Evolutionary conservation across 2,888 invertebrate genomes (phyloP).

Genomic region (Junonia oenone): DNA sequence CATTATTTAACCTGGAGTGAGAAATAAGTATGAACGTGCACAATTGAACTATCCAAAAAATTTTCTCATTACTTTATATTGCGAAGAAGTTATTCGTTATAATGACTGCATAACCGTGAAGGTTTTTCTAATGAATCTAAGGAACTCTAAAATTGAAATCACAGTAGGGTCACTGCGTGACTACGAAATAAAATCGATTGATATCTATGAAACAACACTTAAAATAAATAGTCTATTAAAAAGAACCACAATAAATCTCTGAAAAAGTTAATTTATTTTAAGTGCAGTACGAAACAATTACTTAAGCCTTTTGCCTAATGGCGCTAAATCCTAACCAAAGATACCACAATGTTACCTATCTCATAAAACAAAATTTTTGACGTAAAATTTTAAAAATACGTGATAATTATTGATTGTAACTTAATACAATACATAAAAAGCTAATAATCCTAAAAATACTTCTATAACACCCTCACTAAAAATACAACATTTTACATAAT

Average conservation of each 20-base stretch:
- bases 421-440: too few relatives aligned
- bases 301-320: too few relatives aligned
- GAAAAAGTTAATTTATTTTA: neutral
- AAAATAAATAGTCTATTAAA: conserved; percentile 41
- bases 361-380: too few relatives aligned
- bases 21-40: conserved; percentile 8
- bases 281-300: neutral
- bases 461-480: neutral
- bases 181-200: conserved; percentile 23
- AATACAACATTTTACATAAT: neutral
- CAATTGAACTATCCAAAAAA: neutral
- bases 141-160: conserved; percentile 24
- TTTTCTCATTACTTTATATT: neutral
- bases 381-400: too few relatives aligned
- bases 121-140: neutral
- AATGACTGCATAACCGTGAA: neutral
- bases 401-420: too few relatives aligned
- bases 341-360: too few relatives aligned
- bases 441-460: too few relatives aligned
- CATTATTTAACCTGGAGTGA: conserved; percentile 6
- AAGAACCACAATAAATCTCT: conserved; percentile 3
- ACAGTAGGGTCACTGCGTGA: conserved; percentile 45
- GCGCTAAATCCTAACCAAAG: too few relatives aligned
- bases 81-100: neutral
- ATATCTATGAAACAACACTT: conserved; percentile 40